A percentile compares a stretch with the other conserved stretches of the same genome.
phyloP scores from a whole-genome alignment of 2,888 invertebrate genomes.

The Bhutanitis thaidina region DNA sequence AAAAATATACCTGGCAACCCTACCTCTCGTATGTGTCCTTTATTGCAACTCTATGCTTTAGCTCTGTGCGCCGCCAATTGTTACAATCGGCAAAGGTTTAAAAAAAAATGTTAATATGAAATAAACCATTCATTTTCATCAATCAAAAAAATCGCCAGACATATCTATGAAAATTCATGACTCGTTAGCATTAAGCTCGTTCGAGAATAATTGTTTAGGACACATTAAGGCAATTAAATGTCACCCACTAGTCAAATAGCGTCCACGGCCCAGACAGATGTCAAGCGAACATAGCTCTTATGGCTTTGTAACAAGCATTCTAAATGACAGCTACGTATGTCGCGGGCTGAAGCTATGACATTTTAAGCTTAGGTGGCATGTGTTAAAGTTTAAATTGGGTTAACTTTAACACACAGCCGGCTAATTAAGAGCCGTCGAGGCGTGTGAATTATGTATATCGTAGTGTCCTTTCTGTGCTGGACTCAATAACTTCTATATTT shows the following conservation, averaged over 20 bases:
- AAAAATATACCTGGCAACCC: too few species aligned
- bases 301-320: not conserved
- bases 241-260: conserved; percentile 18
- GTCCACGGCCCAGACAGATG: conserved; percentile 17
- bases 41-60: too few species aligned
- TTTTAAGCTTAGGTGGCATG: conserved; percentile 9
- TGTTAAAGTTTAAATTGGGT: conserved; percentile 12
- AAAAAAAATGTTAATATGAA: too few species aligned
- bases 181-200: conserved; percentile 30
- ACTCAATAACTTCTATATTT: not conserved
- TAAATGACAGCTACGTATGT: conserved; percentile 10
- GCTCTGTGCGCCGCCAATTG: too few species aligned
- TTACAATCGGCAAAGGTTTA: too few species aligned
- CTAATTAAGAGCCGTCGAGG: conserved; percentile 23
- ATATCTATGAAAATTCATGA: conserved; percentile 16
- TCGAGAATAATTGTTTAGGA: conserved; percentile 35
- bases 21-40: too few species aligned
- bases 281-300: conserved; percentile 5
- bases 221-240: conserved; percentile 39
- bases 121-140: conserved; percentile 20
- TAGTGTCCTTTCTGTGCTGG: conserved; percentile 5
- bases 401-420: not conserved
- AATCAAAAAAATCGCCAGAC: conserved; percentile 1
- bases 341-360: conserved; percentile 6
- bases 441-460: conserved; percentile 21